Evolutionary conservation across 2,888 invertebrate species (phyloP).

Genomic region (Ennomos fuscantarius): DNA sequence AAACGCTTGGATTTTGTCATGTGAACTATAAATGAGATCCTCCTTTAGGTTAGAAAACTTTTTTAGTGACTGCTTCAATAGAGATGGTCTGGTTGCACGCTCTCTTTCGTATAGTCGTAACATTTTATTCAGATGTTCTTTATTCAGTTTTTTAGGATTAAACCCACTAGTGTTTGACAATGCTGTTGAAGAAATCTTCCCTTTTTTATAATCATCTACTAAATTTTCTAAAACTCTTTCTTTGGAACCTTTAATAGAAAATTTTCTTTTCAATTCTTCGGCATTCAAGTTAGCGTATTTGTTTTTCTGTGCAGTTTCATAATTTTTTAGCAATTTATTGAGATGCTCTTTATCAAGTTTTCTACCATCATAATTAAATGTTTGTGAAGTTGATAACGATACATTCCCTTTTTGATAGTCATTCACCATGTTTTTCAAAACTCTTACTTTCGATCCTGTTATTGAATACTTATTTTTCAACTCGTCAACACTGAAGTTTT

Average conservation of each 20-base stretch:
- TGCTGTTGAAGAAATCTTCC: slow-evolving; percentile 41
- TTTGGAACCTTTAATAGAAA: slow-evolving; percentile 33
- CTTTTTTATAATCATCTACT: slow-evolving; percentile 40
- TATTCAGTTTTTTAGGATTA: slow-evolving; percentile 42
- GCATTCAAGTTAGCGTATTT: slow-evolving; percentile 23
- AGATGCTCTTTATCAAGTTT: slow-evolving; percentile 31
- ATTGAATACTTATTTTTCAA: slow-evolving; percentile 42
- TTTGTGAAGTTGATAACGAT: slow-evolving; percentile 31
- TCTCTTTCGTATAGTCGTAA: slow-evolving; percentile 42
- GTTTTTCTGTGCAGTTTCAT: slow-evolving; percentile 25
- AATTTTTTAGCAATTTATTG: slow-evolving; percentile 28
- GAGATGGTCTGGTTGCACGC: slow-evolving; percentile 13
- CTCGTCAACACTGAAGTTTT: slow-evolving; percentile 39
- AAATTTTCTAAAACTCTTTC: slow-evolving; percentile 34
- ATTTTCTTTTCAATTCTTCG: slow-evolving; percentile 43
- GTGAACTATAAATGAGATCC: too few relatives aligned
- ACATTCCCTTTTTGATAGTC: slow-evolving; percentile 41
- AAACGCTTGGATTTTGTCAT: too few relatives aligned
- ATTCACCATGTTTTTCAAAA: slow-evolving; percentile 38
- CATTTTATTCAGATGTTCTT: slow-evolving; percentile 41
- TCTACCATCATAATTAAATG: slow-evolving; percentile 31
- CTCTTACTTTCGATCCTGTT: slow-evolving; percentile 29
- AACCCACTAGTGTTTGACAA: slow-evolving; percentile 43
- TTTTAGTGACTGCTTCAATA: neutral
- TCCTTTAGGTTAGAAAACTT: too few relatives aligned